phyloP scores from a whole-genome alignment of 1,140 invertebrate genomes.

The Berghia stephanieae region DNA sequence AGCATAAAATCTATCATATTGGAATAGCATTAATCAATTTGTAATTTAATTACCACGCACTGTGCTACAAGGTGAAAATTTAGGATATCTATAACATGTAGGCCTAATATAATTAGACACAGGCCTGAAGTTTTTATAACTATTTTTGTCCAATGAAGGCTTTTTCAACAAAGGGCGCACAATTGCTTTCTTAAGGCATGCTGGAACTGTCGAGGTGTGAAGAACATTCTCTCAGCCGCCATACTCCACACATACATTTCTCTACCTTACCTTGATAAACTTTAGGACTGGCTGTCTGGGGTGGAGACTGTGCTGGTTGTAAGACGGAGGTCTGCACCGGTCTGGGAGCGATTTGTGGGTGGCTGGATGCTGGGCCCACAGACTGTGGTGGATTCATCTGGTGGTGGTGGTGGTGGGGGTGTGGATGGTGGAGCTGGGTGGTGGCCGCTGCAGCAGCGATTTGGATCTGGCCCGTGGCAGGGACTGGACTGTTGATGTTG shows the following conservation, averaged over 20 bases:
- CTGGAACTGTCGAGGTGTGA: too few relatives aligned
- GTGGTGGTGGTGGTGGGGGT: constrained; percentile 35
- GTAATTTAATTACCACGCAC: too few relatives aligned
- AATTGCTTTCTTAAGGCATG: too few relatives aligned
- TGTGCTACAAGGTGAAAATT: too few relatives aligned
- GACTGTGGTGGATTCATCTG: constrained; percentile 12
- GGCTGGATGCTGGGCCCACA: background rate
- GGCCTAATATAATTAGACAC: too few relatives aligned
- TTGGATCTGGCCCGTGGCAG: constrained; percentile 9
- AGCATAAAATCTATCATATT: too few relatives aligned
- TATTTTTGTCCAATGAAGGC: too few relatives aligned
- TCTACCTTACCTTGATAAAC: constrained; percentile 44
- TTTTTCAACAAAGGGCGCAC: too few relatives aligned
- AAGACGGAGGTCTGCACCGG: background rate
- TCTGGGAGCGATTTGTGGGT: constrained; percentile 10
- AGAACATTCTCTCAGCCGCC: background rate
- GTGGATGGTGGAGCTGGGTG: constrained; percentile 47
- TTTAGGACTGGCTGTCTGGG: constrained; percentile 40
- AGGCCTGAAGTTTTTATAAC: too few relatives aligned
- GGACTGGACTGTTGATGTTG: constrained; percentile 33
- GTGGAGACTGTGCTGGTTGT: constrained; percentile 35
- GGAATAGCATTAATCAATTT: too few relatives aligned
- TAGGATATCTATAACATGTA: too few relatives aligned
- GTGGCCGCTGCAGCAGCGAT: constrained; percentile 22
- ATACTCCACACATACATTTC: background rate